A percentile compares a stretch with the other conserved stretches of the same genome.
These are phyloP conservation scores for Iguana delicatissima DNA, from an alignment of 2,797 vertebrate genomes.

Conservation along the genomic window DNA sequence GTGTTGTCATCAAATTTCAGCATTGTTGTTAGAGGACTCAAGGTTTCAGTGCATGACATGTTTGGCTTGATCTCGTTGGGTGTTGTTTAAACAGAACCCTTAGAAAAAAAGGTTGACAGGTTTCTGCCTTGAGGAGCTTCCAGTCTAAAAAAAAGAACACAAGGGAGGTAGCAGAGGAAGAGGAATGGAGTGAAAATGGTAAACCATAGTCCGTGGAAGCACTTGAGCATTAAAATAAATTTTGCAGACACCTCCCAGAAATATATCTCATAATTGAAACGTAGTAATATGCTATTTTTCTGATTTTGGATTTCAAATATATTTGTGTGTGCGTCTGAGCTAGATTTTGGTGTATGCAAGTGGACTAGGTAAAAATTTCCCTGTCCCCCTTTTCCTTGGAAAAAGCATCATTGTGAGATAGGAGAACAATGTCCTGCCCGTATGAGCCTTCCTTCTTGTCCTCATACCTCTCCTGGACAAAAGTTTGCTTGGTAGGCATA, in stretches of 20 bases:
- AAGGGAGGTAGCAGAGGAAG: neutral
- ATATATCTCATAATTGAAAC: neutral
- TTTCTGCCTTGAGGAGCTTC: neutral
- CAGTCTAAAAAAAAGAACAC: neutral
- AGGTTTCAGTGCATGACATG: neutral
- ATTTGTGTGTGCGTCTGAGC: neutral
- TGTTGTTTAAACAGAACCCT: neutral
- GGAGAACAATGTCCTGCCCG: too few species aligned
- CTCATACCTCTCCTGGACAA: too few species aligned
- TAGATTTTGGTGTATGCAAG: neutral
- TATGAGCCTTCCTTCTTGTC: too few species aligned
- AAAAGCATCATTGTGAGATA: too few species aligned
- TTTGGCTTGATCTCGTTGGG: neutral
- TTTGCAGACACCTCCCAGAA: neutral
- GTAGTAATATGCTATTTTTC: neutral
- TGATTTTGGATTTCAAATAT: neutral
- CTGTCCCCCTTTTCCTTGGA: neutral
- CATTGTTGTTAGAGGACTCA: neutral
- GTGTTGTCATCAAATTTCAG: neutral
- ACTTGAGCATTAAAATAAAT: neutral
- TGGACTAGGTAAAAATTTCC: neutral
- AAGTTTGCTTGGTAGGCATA: too few species aligned
- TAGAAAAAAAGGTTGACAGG: neutral
- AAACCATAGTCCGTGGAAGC: neutral
- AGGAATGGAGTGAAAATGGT: neutral